A percentile compares a stretch with the other conserved stretches of the same genome.
Conservation (phyloP, 2,113 vertebrate species). For the Ptyas mucosa region DNA sequence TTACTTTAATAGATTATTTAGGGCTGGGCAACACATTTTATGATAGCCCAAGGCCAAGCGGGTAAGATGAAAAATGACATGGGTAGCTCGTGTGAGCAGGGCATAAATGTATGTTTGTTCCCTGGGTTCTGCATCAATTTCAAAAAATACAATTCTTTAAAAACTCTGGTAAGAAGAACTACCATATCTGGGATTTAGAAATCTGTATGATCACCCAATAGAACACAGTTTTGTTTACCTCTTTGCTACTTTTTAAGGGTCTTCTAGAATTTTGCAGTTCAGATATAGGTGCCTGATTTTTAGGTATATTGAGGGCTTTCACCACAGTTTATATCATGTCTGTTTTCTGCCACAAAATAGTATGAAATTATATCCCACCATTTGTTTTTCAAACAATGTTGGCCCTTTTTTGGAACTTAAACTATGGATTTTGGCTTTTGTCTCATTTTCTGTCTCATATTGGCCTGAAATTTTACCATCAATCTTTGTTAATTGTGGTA, state of each 20-base stretch:
- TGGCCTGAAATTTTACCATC: background rate
- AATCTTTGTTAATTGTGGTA: background rate
- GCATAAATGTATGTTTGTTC: background rate
- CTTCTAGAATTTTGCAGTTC: background rate
- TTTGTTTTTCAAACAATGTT: background rate
- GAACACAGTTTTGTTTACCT: background rate
- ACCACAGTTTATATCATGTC: background rate
- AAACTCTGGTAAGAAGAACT: background rate
- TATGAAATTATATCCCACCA: background rate
- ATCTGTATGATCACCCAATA: background rate
- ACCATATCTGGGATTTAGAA: background rate
- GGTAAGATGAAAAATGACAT: background rate
- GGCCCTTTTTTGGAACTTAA: background rate
- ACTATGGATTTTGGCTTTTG: background rate
- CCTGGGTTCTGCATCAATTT: background rate
- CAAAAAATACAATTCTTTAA: background rate
- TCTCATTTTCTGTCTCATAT: background rate
- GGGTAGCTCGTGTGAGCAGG: background rate
- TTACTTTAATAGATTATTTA: background rate
- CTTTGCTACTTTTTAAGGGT: background rate
- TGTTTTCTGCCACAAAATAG: background rate
- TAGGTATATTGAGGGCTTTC: background rate
- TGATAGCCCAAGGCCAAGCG: background rate
- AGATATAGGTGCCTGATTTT: background rate
- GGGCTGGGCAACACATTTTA: background rate